Conservation (phyloP, 2,113 vertebrate genomes). For the Lepus europaeus region DNA sequence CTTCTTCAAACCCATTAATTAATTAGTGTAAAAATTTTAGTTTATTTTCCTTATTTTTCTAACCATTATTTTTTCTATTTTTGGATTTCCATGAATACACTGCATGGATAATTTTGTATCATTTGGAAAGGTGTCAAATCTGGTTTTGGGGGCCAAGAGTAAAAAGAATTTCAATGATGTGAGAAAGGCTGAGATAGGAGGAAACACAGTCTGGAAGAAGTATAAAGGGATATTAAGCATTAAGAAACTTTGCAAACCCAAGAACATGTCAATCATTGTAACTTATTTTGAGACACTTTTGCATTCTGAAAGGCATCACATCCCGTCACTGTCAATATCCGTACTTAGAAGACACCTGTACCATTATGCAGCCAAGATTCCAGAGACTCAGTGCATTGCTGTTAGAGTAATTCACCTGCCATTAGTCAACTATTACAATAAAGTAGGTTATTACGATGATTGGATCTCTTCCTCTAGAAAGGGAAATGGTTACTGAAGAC, state of each 20-base stretch:
- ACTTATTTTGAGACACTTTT: slow-evolving; percentile 51
- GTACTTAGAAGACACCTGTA: slow-evolving; percentile 13
- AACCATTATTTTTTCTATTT: slow-evolving; percentile 39
- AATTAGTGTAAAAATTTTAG: background rate
- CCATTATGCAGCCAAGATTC: background rate
- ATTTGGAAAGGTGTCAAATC: slow-evolving; percentile 18
- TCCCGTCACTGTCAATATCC: background rate
- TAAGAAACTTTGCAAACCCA: slow-evolving; percentile 48
- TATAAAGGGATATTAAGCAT: slow-evolving; percentile 37
- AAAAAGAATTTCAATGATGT: slow-evolving; percentile 48
- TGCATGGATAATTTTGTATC: slow-evolving; percentile 55
- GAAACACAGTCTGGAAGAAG: slow-evolving; percentile 52
- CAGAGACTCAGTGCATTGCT: background rate
- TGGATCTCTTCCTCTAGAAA: background rate
- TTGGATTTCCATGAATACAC: slow-evolving; percentile 11
- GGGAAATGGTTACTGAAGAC: background rate
- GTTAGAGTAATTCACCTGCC: slow-evolving; percentile 15
- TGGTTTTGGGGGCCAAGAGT: background rate
- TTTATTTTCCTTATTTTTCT: slow-evolving; percentile 2
- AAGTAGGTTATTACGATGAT: background rate
- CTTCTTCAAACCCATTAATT: too few relatives aligned
- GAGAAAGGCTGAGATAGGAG: slow-evolving; percentile 55
- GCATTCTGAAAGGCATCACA: slow-evolving; percentile 9
- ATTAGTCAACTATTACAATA: slow-evolving; percentile 10
- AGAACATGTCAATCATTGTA: slow-evolving; percentile 56